phyloP scores from a whole-genome alignment of 2,888 invertebrate species.

The Amphimallon solstitiale region DNA sequence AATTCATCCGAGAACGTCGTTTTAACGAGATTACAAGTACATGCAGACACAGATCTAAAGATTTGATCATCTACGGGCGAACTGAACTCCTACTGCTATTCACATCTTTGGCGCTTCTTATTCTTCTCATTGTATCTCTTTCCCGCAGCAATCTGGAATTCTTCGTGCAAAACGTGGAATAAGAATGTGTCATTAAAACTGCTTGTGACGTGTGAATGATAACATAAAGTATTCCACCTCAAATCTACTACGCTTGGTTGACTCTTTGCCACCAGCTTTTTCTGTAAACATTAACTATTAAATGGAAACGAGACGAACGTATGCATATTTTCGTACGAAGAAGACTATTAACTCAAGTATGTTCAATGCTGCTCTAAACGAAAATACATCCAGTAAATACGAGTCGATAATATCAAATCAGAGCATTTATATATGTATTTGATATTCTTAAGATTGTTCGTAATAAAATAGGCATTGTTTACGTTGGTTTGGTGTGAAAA shows the following conservation, averaged over 20 bases:
- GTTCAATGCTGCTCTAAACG: not conserved
- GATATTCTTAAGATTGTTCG: too few species aligned
- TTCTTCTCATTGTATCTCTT: slow-evolving; percentile 21
- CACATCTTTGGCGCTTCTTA: slow-evolving; percentile 15
- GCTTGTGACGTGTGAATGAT: slow-evolving; percentile 57
- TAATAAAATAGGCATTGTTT: too few species aligned
- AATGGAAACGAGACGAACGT: slow-evolving; percentile 4
- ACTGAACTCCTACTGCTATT: slow-evolving; percentile 13
- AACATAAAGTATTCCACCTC: slow-evolving; percentile 49
- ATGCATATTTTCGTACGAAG: slow-evolving; percentile 17
- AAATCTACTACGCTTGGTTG: slow-evolving; percentile 41
- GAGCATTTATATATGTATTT: too few species aligned
- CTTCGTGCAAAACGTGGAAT: slow-evolving; percentile 58
- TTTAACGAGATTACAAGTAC: slow-evolving; percentile 34
- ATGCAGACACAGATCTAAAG: slow-evolving; percentile 17
- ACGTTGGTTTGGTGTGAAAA: too few species aligned
- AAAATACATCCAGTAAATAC: not conserved
- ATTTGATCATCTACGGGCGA: slow-evolving; percentile 28
- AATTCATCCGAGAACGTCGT: slow-evolving; percentile 34
- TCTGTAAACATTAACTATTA: slow-evolving; percentile 22
- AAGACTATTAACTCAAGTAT: slow-evolving; percentile 7
- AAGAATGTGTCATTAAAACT: slow-evolving; percentile 59
- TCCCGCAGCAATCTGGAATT: slow-evolving; percentile 43
- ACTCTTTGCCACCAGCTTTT: slow-evolving; percentile 32
- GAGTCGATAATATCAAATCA: not conserved